Base-by-base conservation (phyloP, 2,888 invertebrate genomes). In the Calliopum simillimum region DNA sequence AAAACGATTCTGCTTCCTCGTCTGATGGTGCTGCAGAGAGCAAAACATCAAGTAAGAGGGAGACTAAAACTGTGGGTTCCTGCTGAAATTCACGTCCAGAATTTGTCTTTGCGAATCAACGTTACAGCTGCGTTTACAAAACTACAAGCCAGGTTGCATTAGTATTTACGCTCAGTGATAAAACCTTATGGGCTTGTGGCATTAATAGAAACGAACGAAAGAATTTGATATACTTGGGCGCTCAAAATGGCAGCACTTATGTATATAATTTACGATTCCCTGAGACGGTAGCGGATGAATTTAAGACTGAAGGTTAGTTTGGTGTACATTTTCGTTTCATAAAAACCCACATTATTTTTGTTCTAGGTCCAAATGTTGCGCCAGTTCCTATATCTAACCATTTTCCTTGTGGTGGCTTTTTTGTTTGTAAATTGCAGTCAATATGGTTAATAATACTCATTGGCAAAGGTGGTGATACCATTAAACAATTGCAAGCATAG, bases 161-260 rank as follows among this genome's bases (percentile, higher is more conserved):
- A 44, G 70, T 76, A 49, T 82, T 84, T 66, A 75, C 77, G 47
- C 79, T 80, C 1, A 70, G 74, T 8, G 81, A 84, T n/a, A 84
- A 80, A 68, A 91, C 92, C 0, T 86, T 96, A 0, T 98, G 97
- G 97, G 94, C 96, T 1, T 96, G 97, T 81, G 90, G 93, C 11
- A 95, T 97, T 93, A 94, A 94, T 78, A 86, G 87, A 2, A 87
- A 90, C 11, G 89, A 92, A 72, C 87, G 88, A 3, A 89, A 93
- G 76, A 88, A 91, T 76, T 80, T 78, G 11, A 90, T 97, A 72
- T 94, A 92, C 82, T 90, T 92, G 0, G 97, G 97, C 0, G 91
- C 92, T 0, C 90, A 91, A n/a, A 91, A 91, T 53, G 96, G 97
- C 0, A 86, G 88, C 1, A 90, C 95, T 21, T 88, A 89, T 8